Evolutionary conservation across 1,140 invertebrate species (phyloP).

Genomic region (Lethrus apterus): DNA sequence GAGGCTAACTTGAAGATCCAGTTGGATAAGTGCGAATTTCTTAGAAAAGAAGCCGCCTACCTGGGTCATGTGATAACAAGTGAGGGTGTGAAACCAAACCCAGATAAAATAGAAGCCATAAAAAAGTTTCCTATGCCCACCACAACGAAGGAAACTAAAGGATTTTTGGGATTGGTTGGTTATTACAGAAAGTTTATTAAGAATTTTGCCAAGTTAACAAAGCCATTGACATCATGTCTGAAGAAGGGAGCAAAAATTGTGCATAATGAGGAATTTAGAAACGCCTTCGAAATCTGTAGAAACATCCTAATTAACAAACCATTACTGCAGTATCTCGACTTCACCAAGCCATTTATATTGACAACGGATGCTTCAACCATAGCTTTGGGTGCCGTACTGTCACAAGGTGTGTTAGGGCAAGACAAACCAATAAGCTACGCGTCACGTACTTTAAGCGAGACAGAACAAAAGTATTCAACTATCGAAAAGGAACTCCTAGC

Average conservation of each 20-base stretch:
- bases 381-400: constrained; percentile 30
- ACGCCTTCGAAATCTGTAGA: constrained; percentile 23
- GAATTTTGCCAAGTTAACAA: constrained; percentile 26
- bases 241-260: constrained; percentile 21
- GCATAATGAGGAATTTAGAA: constrained; percentile 6
- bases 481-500: constrained; percentile 37
- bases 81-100: constrained; percentile 27
- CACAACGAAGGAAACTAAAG: constrained; percentile 22
- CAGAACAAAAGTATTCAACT: too few relatives aligned
- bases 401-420: constrained; percentile 25
- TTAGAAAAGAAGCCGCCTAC: constrained; percentile 19
- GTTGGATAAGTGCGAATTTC: constrained; percentile 23
- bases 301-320: constrained; percentile 20
- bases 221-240: constrained; percentile 21
- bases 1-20: constrained; percentile 22
- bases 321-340: constrained; percentile 34
- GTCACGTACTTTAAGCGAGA: constrained; percentile 24
- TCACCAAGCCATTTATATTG: constrained; percentile 30
- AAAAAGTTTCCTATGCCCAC: constrained; percentile 36
- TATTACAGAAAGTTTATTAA: constrained; percentile 28
- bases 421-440: constrained; percentile 29
- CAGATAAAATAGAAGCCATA: constrained; percentile 29
- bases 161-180: constrained; percentile 17
- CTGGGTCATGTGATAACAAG: constrained; percentile 25
- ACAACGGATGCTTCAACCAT: constrained; percentile 32